Percentiles rank a stretch among this genome's conserved stretches.
phyloP scores from a whole-genome alignment of 2,113 vertebrate species.

The Xiphorhynchus elegans region DNA sequence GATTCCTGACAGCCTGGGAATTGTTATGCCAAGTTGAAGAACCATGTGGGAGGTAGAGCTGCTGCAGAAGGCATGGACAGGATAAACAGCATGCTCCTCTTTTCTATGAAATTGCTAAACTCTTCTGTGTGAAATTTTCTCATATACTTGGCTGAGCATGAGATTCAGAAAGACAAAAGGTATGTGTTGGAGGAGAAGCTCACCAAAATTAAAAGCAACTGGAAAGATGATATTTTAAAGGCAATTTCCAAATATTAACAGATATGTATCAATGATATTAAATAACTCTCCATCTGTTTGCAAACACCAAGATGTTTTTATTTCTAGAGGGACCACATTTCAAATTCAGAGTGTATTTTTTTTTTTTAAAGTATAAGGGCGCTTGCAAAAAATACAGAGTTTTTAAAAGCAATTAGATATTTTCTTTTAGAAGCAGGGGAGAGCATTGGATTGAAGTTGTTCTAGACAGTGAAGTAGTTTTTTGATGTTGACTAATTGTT shows the following conservation, averaged over 20 bases:
- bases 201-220: not conserved
- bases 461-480: not conserved
- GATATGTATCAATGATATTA: not conserved
- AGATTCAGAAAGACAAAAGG: not conserved
- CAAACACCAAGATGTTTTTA: not conserved
- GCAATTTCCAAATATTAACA: not conserved
- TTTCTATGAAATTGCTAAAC: not conserved
- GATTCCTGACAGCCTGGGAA: not conserved
- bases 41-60: not conserved
- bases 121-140: not conserved
- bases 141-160: not conserved
- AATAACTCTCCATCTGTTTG: not conserved
- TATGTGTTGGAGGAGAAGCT: not conserved
- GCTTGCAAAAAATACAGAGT: not conserved
- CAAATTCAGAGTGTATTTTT: not conserved
- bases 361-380: not conserved
- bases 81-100: not conserved
- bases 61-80: not conserved
- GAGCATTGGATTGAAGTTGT: not conserved
- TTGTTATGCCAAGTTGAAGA: not conserved
- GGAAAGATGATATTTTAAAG: not conserved
- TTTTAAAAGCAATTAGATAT: not conserved
- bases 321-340: rapidly evolving
- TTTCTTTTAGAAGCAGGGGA: not conserved
- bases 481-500: not conserved